Evolutionary conservation across 2,113 vertebrate genomes (phyloP), one percentile per base, ranked within the genome.

Genomic region (Illadopsis cleaveri): DNA sequence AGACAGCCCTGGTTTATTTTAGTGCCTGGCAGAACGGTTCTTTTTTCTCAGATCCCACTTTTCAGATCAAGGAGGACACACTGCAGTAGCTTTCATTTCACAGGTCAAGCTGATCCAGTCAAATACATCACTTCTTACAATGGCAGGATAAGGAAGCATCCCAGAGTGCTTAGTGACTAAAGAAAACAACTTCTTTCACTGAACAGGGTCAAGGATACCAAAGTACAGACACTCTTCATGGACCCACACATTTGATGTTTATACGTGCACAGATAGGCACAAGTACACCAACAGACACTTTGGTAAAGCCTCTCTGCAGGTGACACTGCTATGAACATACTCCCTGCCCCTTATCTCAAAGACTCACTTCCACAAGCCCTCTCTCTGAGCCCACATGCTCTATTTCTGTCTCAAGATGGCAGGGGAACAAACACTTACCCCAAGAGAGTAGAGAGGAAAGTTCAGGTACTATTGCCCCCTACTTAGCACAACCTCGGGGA

Each of bases 271-370:
- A 30, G 31, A 60, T 4, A 10, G 57, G 40, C 72, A 65, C 17
- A 47, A 21, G 10, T 2, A 10, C 37, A 58, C 50, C 28, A 10
- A 47, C 30, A 86, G 44, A 30, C 45, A 27, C 72, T 25, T 3
- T 0, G 6, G 42, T 3, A 31, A 60, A 80, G 71, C n/a, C 69
- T 58, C 47, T 37, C 44, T 0, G 0, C 37, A 44, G 38, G 33
- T 4, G 3, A 35, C 71, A 13, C 13, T 0, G 1, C 57, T 5
- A 2, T 2, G 11, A 71, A 38, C 0, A 0, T 0, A 0, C 69
- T 17, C 69, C 45, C 38, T 38, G 48, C 78, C 82, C 66, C 61
- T 64, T 11, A 0, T 11, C 57, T 38, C 54, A 18, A 28, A 40
- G 21, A 17, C 13, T 75, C 20, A 31, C 37, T 31, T 42, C 48